Evolutionary conservation across 2,797 vertebrate species (phyloP).

Genomic region (Silurus lanzhouensis): DNA sequence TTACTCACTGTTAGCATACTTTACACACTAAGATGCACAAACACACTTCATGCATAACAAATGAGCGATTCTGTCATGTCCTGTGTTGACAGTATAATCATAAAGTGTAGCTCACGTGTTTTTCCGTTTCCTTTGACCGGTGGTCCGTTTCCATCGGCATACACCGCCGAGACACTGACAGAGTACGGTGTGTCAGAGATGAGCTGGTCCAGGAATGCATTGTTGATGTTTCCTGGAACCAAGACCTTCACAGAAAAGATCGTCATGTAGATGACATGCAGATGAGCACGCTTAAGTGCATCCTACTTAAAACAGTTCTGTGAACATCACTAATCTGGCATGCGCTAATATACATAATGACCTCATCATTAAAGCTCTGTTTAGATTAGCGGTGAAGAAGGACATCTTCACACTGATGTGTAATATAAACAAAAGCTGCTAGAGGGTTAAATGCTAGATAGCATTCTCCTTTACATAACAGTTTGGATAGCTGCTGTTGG

Average conservation of each 20-base stretch:
- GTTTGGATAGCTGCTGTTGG: constrained; percentile 42
- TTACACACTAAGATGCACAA: not conserved
- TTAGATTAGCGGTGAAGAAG: constrained; percentile 52
- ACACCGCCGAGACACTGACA: constrained; percentile 82
- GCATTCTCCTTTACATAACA: constrained; percentile 47
- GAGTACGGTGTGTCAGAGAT: constrained; percentile 87
- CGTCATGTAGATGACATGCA: constrained; percentile 37
- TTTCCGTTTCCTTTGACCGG: constrained; percentile 78
- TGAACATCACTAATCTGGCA: constrained; percentile 59
- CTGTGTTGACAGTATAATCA: constrained; percentile 3
- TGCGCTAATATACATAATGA: constrained; percentile 66
- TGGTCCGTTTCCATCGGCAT: constrained; percentile 85
- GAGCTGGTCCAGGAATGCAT: constrained; percentile 85
- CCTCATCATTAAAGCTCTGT: constrained; percentile 62
- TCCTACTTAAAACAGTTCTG: constrained; percentile 43
- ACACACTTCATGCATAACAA: constrained; percentile 27
- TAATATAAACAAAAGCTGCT: constrained; percentile 66
- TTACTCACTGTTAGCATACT: not conserved
- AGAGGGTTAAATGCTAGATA: constrained; percentile 58
- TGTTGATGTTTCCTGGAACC: constrained; percentile 82
- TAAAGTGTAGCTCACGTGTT: constrained; percentile 79
- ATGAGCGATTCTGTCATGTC: constrained; percentile 19
- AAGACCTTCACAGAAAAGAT: constrained; percentile 76
- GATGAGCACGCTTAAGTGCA: constrained; percentile 32
- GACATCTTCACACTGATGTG: constrained; percentile 57